Conservation (phyloP, 2,888 invertebrate genomes). For the Oeneis ivallda region DNA sequence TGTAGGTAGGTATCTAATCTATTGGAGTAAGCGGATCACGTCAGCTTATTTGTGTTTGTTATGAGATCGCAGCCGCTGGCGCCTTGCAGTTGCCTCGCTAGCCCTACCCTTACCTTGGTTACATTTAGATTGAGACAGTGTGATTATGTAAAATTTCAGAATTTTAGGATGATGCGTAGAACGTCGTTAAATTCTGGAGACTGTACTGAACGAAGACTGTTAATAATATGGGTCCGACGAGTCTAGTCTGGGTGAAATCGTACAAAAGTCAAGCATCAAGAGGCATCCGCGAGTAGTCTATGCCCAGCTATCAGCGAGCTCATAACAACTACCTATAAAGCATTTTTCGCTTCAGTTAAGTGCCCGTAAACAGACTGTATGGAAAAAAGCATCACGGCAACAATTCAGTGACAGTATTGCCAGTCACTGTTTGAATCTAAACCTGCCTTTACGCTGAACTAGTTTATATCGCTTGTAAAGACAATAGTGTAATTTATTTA, state of each 20-base stretch:
- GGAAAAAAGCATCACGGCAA: background rate
- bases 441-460: slow-evolving; percentile 14
- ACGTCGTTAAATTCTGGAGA: too few species aligned
- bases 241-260: too few species aligned
- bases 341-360: too few species aligned
- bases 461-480: slow-evolving; percentile 27
- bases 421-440: background rate
- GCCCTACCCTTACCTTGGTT: slow-evolving; percentile 24
- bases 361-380: background rate
- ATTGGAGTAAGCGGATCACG: slow-evolving; percentile 78
- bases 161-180: too few species aligned
- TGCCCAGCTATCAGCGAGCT: too few species aligned
- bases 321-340: too few species aligned
- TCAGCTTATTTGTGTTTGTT: slow-evolving; percentile 80
- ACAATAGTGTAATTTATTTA: slow-evolving; percentile 26
- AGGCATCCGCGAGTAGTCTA: too few species aligned
- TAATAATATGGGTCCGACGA: too few species aligned
- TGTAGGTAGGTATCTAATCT: slow-evolving; percentile 62
- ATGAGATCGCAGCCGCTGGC: slow-evolving; percentile 72
- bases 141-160: too few species aligned
- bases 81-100: slow-evolving; percentile 54
- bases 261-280: too few species aligned
- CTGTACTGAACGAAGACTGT: too few species aligned
- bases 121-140: background rate
- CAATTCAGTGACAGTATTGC: background rate